Percentiles rank a stretch among this genome's conserved stretches.
These are phyloP conservation scores for Muscina levida DNA, from an alignment of 2,888 invertebrate genomes.

Conservation along the genomic window DNA sequence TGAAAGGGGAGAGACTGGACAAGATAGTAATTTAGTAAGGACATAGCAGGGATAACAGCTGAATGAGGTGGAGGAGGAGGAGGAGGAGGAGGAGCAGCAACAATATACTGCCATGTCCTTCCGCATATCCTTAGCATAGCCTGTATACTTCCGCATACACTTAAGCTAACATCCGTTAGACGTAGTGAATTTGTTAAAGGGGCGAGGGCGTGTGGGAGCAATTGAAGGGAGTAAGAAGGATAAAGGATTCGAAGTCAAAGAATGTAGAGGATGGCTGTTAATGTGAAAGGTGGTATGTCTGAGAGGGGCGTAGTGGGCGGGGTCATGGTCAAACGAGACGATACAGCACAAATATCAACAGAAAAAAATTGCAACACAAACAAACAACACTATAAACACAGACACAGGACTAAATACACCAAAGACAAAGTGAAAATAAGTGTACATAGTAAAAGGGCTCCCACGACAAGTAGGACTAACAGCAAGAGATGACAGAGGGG, in stretches of 20 bases:
- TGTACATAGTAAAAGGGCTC: background rate
- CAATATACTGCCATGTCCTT: constrained; percentile 46
- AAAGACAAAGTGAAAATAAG: constrained; percentile 15
- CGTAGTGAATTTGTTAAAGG: constrained; percentile 14
- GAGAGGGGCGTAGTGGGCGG: background rate
- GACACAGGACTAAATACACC: background rate
- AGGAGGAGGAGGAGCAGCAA: background rate
- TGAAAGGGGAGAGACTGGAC: too few relatives aligned
- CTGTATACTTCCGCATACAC: constrained; percentile 49
- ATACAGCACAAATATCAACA: constrained; percentile 33
- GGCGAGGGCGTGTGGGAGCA: background rate
- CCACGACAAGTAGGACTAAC: background rate
- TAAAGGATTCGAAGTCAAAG: background rate
- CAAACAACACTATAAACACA: background rate
- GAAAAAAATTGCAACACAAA: constrained; percentile 29
- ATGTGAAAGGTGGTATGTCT: background rate
- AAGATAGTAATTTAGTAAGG: constrained; percentile 29
- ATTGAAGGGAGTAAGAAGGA: background rate
- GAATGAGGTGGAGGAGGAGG: background rate
- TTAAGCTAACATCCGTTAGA: constrained; percentile 50
- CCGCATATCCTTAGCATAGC: constrained; percentile 41
- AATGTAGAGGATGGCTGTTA: background rate
- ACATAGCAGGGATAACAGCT: background rate
- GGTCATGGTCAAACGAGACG: background rate
- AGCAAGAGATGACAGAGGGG: background rate